A percentile compares a stretch with the other conserved stretches of the same genome.
These are phyloP conservation scores for Ectemnius lituratus DNA, from an alignment of 2,888 invertebrate species.

Conservation along the genomic window DNA sequence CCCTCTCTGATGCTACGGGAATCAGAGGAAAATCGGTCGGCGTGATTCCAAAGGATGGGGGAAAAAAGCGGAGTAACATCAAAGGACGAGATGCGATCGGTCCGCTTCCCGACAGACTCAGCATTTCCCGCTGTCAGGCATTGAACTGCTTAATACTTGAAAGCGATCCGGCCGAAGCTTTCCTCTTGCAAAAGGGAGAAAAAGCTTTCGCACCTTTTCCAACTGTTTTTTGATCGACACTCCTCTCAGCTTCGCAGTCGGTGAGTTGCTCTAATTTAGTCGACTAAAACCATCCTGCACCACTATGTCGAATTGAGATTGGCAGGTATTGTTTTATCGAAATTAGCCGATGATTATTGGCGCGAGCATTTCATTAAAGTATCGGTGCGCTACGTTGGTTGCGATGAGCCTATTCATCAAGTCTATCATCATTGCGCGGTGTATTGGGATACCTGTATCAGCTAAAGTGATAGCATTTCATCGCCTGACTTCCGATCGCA, in stretches of 20 bases:
- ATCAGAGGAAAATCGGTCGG: constrained; percentile 46
- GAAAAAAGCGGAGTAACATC: constrained; percentile 38
- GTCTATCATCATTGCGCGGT: too few species aligned
- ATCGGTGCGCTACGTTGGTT: too few species aligned
- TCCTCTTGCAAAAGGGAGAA: background rate
- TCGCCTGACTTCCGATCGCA: too few species aligned
- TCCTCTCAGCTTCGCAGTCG: too few species aligned
- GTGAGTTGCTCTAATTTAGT: too few species aligned
- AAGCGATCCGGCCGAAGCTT: constrained; percentile 15
- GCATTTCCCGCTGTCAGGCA: constrained; percentile 42
- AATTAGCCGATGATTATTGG: constrained; percentile 1
- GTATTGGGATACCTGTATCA: too few species aligned
- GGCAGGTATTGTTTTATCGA: background rate
- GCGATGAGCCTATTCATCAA: too few species aligned
- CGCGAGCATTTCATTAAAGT: too few species aligned
- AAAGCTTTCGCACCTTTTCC: background rate
- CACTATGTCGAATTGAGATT: background rate
- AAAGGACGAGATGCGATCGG: constrained; percentile 55
- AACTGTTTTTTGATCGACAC: too few species aligned
- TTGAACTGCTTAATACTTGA: constrained; percentile 56
- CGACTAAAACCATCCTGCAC: too few species aligned
- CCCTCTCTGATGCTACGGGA: constrained; percentile 20
- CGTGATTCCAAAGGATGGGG: constrained; percentile 41
- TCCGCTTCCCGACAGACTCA: constrained; percentile 52
- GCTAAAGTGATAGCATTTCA: too few species aligned